Evolutionary conservation across 1,140 invertebrate genomes (phyloP).

Genomic region (Ceratina australensis): DNA sequence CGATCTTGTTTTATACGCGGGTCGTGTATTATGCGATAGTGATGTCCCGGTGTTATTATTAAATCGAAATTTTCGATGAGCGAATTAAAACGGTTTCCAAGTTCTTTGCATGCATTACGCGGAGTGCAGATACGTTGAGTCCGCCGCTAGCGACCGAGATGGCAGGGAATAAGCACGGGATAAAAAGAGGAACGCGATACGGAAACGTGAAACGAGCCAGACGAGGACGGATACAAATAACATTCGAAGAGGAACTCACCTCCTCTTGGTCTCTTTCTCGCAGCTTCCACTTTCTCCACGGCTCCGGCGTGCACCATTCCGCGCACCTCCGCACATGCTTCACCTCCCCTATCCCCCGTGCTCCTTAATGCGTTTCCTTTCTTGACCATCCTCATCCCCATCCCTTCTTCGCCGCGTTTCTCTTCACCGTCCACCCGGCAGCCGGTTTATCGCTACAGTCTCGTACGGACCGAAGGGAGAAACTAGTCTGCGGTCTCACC

Average conservation of each 20-base stretch:
- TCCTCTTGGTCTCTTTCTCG: neutral
- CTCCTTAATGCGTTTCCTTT: conserved; percentile 4
- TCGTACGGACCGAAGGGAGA: neutral
- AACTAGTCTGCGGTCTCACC: neutral
- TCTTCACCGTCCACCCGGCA: neutral
- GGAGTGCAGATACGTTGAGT: neutral
- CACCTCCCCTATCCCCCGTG: neutral
- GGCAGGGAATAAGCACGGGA: neutral
- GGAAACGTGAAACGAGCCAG: neutral
- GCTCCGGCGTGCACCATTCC: neutral
- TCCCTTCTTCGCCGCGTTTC: conserved; percentile 1
- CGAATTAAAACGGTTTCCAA: too few species aligned
- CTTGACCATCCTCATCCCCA: conserved; percentile 1
- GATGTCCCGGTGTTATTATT: too few species aligned
- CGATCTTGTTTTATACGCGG: too few species aligned
- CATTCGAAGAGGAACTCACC: conserved; percentile 15
- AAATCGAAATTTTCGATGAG: too few species aligned
- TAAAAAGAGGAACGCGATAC: neutral
- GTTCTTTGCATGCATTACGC: too few species aligned
- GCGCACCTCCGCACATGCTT: neutral
- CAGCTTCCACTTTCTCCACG: neutral
- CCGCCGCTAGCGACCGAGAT: neutral
- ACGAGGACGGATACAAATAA: conserved; percentile 28
- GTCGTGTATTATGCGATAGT: too few species aligned
- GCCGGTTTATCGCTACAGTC: conserved; percentile 7